phyloP scores from a whole-genome alignment of 2,797 vertebrate species.

The Eulemur coronatus region DNA sequence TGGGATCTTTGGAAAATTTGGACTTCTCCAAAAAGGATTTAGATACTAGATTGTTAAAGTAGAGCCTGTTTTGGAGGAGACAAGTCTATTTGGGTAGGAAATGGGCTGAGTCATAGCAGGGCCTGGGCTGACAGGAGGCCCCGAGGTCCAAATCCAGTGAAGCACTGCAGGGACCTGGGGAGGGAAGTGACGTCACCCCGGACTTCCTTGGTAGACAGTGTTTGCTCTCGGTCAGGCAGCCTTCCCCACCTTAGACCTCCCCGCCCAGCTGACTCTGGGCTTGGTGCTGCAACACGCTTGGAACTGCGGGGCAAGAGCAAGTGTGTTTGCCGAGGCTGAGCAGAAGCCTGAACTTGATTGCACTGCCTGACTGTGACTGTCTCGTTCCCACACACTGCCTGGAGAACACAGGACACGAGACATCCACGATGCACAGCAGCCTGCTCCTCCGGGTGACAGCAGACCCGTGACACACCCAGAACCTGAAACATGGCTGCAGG shows the following conservation, averaged over 20 bases:
- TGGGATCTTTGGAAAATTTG: not conserved
- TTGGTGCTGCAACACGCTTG: not conserved
- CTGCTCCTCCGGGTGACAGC: accelerated
- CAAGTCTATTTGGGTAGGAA: not conserved
- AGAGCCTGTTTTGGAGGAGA: not conserved
- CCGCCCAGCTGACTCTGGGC: too few species aligned
- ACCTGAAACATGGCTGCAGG: too few species aligned
- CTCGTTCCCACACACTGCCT: not conserved
- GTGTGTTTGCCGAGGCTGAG: not conserved
- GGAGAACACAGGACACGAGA: not conserved
- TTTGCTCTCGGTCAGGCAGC: not conserved
- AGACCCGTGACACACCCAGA: accelerated
- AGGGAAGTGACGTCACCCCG: too few species aligned
- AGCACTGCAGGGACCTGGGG: accelerated
- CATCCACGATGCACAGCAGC: not conserved
- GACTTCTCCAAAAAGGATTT: not conserved
- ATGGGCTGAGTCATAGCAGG: accelerated
- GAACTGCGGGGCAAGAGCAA: not conserved
- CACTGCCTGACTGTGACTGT: not conserved
- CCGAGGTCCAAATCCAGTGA: not conserved
- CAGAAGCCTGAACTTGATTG: not conserved
- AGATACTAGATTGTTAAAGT: not conserved
- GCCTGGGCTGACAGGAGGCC: too few species aligned
- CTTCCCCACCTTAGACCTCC: too few species aligned
- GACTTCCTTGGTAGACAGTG: accelerated